Percentiles rank a stretch among this genome's conserved stretches.
These are phyloP conservation scores for Drosophila mercatorum DNA, from an alignment of 2,888 invertebrate species.

Conservation along the genomic window DNA sequence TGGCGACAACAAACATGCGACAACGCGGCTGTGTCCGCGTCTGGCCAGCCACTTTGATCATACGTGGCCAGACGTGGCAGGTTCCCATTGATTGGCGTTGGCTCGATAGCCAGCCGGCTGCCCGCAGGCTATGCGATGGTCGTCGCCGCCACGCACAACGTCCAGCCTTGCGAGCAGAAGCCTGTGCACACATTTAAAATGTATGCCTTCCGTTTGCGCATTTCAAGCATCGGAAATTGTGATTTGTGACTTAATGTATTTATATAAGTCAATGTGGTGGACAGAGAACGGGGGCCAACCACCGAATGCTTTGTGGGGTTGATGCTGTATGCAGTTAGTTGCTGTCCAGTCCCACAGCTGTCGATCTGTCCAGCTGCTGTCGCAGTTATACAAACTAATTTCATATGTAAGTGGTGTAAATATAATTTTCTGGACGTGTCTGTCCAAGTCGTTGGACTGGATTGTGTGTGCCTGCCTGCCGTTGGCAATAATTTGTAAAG, in stretches of 20 bases:
- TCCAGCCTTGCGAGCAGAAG: constrained; percentile 35
- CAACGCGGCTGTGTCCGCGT: constrained; percentile 59
- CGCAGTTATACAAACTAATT: constrained; percentile 81
- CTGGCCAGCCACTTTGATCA: constrained; percentile 60
- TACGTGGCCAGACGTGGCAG: constrained; percentile 40
- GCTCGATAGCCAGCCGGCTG: constrained; percentile 63
- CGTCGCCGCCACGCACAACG: background rate
- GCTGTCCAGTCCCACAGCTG: constrained; percentile 16
- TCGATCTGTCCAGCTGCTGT: constrained; percentile 31
- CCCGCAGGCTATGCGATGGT: constrained; percentile 70
- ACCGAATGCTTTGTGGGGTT: constrained; percentile 33
- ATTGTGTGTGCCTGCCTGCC: constrained; percentile 36
- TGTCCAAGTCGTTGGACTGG: constrained; percentile 42
- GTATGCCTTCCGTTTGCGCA: constrained; percentile 79
- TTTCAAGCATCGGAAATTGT: constrained; percentile 79
- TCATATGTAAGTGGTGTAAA: constrained; percentile 82
- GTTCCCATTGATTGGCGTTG: constrained; percentile 68
- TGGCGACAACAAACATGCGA: constrained; percentile 74
- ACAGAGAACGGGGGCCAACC: constrained; percentile 14
- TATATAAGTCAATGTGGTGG: constrained; percentile 70
- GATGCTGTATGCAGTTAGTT: constrained; percentile 26
- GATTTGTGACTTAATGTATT: constrained; percentile 83
- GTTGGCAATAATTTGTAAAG: constrained; percentile 75
- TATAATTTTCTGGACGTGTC: constrained; percentile 78
- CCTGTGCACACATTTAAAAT: constrained; percentile 70